These are phyloP conservation scores for Scytalopus superciliaris DNA, from an alignment of 2,113 vertebrate genomes.

Conservation along the genomic window DNA sequence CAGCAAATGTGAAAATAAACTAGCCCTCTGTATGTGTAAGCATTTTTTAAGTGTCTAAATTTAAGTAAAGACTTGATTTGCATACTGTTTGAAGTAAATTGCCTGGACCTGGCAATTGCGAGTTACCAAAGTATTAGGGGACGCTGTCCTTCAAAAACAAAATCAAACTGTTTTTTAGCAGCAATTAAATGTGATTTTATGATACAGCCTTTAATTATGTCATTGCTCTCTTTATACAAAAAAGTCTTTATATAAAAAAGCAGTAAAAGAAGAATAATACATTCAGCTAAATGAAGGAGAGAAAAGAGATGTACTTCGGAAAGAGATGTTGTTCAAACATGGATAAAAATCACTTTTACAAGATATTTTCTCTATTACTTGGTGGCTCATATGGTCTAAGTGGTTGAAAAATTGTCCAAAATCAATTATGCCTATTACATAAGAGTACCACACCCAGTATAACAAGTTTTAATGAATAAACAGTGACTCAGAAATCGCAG, in stretches of 20 bases:
- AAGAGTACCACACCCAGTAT: slow-evolving; percentile 59
- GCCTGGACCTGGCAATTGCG: background rate
- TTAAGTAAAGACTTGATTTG: background rate
- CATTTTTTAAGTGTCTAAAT: background rate
- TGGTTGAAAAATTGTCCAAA: slow-evolving; percentile 45
- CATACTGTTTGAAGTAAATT: background rate
- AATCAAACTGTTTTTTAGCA: background rate
- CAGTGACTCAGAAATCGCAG: slow-evolving; percentile 18
- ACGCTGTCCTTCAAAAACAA: background rate
- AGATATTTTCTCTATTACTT: slow-evolving; percentile 39
- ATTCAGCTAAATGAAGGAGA: background rate
- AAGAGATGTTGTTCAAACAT: background rate
- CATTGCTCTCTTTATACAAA: background rate
- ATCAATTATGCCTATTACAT: slow-evolving; percentile 48
- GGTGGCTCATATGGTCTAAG: background rate
- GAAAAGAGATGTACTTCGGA: background rate
- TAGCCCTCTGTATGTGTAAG: background rate
- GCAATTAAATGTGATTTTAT: background rate
- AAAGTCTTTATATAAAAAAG: background rate
- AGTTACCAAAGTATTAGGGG: background rate
- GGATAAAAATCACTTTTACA: background rate
- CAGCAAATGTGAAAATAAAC: background rate
- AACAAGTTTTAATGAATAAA: slow-evolving; percentile 43
- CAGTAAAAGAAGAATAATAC: background rate
- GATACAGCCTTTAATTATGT: background rate